Base-by-base conservation (phyloP, 2,113 vertebrate species). In the Anhinga anhinga region DNA sequence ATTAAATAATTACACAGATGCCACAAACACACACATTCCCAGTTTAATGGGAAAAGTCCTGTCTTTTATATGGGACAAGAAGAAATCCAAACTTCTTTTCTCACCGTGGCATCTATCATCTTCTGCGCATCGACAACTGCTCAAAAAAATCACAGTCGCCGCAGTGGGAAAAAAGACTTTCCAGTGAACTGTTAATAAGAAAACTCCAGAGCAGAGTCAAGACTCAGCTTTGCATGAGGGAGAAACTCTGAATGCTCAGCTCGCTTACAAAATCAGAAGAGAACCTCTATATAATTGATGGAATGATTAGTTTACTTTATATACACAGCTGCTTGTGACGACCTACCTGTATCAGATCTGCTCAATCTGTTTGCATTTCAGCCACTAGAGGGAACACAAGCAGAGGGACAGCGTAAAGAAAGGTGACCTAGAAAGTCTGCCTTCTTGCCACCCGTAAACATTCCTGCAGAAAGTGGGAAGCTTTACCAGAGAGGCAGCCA, bases 11-110 rank as follows among this genome's bases (percentile, higher is more conserved):
- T 67, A 62, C 42, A 78, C 19, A 81, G 49, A 81, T 66, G 45
- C 53, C 45, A 93, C n/a, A 77, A 82, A 84, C 14, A 62, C 8
- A 32, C 10, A 29, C 30, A n/a, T 50, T 79, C 44, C 40, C 45
- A 47, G 36, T 56, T 88, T 63, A 73, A 76, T 2, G 47, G 36
- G 72, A 70, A 78, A 86, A 88, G 32, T 40, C 72, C 53, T 8
- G 18, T 42, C 72, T 72, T 14, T 78, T 92, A 32, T 1, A 52
- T 2, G 17, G n/a, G 52, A 82, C 26, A 86, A 59, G 59, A 94
- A 83, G 15, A 92, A 96, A 93, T 71, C 40, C n/a, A 63, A 86
- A 96, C 38, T 84, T 22, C 50, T 92, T 83, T 93, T 71, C 67
- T 86, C 55, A 71, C 27, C 23, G 29, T 10, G 20, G 17, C 22